Evolutionary conservation across 2,797 vertebrate species (phyloP).

Genomic region (Coregonus sp.): DNA sequence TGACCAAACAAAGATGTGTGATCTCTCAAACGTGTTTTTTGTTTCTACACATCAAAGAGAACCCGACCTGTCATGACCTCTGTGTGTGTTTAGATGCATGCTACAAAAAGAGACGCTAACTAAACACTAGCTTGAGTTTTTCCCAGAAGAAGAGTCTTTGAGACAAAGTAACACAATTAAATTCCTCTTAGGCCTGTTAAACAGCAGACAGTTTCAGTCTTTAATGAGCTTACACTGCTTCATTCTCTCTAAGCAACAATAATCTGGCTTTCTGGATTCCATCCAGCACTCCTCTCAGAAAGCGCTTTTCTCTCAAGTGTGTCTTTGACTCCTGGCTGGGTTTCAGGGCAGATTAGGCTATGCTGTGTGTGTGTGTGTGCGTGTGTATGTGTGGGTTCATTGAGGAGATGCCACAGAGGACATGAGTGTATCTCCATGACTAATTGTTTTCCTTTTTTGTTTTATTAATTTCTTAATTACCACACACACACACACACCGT

Average conservation of each 20-base stretch:
- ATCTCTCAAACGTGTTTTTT: neutral
- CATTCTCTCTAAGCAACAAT: slow-evolving; percentile 64
- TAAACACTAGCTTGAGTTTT: slow-evolving; percentile 38
- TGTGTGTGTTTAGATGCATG: slow-evolving; percentile 36
- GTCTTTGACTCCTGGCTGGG: slow-evolving; percentile 54
- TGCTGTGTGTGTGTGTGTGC: slow-evolving; percentile 26
- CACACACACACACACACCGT: no score
- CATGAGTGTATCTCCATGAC: neutral
- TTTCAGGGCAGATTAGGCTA: slow-evolving; percentile 55
- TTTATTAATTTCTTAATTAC: neutral
- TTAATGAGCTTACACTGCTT: slow-evolving; percentile 76
- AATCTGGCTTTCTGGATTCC: slow-evolving; percentile 74
- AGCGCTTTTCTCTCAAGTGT: slow-evolving; percentile 36
- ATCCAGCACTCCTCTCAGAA: slow-evolving; percentile 67
- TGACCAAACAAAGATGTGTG: no score
- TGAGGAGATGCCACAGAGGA: neutral
- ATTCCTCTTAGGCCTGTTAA: slow-evolving; percentile 72
- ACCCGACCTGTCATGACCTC: slow-evolving; percentile 12
- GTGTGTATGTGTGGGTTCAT: neutral
- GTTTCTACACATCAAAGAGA: neutral
- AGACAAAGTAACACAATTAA: slow-evolving; percentile 69
- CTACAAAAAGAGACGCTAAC: slow-evolving; percentile 21
- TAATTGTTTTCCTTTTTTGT: neutral
- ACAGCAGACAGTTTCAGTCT: slow-evolving; percentile 70
- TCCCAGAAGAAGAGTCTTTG: slow-evolving; percentile 56